Conservation (phyloP, 2,797 vertebrate genomes). For the Eulemur mongoz region DNA sequence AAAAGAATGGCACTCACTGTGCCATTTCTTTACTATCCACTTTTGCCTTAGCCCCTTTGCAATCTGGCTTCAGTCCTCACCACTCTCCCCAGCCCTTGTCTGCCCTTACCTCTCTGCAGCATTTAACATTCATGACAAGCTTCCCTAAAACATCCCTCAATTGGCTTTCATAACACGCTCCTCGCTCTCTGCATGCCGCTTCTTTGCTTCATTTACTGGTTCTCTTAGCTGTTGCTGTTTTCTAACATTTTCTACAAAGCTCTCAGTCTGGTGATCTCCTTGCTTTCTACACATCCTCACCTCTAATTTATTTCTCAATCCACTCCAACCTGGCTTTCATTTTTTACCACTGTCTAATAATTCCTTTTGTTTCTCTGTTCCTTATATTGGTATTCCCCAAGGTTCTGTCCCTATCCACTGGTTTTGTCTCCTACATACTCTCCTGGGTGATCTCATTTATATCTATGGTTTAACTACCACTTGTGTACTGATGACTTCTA, state of each 20-base stretch:
- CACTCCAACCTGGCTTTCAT: background rate
- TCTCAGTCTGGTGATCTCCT: background rate
- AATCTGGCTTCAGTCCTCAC: background rate
- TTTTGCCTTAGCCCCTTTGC: background rate
- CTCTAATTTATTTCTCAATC: constrained; percentile 16
- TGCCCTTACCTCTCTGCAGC: background rate
- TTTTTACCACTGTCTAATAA: background rate
- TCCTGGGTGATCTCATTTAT: background rate
- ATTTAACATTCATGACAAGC: background rate
- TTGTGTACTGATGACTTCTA: background rate
- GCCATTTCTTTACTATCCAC: background rate
- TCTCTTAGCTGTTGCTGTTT: background rate
- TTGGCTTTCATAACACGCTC: background rate
- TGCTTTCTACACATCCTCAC: background rate
- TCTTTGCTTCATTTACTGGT: background rate
- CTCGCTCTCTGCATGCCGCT: background rate
- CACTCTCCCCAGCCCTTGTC: background rate
- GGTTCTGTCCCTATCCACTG: background rate
- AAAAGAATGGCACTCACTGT: background rate
- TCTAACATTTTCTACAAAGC: constrained; percentile 8
- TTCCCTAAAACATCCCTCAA: background rate
- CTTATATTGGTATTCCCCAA: background rate
- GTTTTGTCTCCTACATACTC: background rate
- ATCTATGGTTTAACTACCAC: background rate
- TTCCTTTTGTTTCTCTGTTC: background rate